phyloP scores from a whole-genome alignment of 2,797 vertebrate species.

The Mormyrops attenuatus region DNA sequence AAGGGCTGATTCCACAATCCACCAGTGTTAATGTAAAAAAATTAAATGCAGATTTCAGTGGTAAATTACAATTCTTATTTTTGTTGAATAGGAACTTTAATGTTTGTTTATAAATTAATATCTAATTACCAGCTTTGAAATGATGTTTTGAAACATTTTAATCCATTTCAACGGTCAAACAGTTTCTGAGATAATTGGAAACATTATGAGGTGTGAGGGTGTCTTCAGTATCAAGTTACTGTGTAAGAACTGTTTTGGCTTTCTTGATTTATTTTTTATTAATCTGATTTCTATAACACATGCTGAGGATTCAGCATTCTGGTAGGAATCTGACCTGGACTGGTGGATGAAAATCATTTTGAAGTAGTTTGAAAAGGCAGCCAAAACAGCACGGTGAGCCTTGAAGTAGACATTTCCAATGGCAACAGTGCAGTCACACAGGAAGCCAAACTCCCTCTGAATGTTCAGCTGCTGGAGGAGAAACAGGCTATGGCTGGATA shows the following conservation, averaged over 20 bases:
- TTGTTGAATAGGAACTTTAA: background rate
- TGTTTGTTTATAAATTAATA: background rate
- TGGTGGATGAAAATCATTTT: constrained; percentile 99
- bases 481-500: constrained; percentile 82
- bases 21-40: background rate
- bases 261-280: background rate
- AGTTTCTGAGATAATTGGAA: background rate
- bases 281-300: background rate
- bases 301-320: background rate
- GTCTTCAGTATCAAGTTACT: background rate
- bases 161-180: background rate
- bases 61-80: background rate
- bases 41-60: background rate
- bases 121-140: background rate
- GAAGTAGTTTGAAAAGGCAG: constrained; percentile 98
- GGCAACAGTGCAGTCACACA: constrained; percentile 95
- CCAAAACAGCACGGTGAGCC: constrained; percentile 91
- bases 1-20: background rate
- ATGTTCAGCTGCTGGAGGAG: constrained; percentile 96
- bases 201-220: background rate
- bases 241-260: background rate
- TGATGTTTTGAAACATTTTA: background rate
- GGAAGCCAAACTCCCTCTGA: constrained; percentile 94
- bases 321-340: constrained; percentile 71
- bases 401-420: constrained; percentile 98